A percentile compares a stretch with the other conserved stretches of the same genome.
Evolutionary conservation across 2,113 vertebrate species (phyloP).

Genomic region (Pipa parva): DNA sequence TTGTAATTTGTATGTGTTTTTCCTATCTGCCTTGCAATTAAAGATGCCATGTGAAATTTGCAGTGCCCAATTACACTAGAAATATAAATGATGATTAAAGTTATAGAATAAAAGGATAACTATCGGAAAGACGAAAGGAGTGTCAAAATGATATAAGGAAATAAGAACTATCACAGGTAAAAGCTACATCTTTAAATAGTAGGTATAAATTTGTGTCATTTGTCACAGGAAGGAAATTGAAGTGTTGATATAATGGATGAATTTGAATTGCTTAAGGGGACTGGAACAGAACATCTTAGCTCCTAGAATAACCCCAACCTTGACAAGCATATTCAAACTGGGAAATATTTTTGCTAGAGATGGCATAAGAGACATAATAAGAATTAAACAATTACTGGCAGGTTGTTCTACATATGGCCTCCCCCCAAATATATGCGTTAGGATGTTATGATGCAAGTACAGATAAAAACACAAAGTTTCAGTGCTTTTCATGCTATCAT

Average conservation of each 20-base stretch:
- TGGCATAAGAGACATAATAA: not conserved
- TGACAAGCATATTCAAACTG: too few relatives aligned
- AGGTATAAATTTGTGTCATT: conserved; percentile 24
- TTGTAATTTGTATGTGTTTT: conserved; percentile 72
- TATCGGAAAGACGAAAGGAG: conserved; percentile 51
- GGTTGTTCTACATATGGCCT: too few relatives aligned
- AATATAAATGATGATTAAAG: conserved; percentile 58
- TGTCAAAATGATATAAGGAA: too few relatives aligned
- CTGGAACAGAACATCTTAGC: too few relatives aligned
- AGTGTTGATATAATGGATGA: conserved; percentile 31
- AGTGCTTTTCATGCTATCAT: not conserved
- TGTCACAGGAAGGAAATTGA: conserved; percentile 21
- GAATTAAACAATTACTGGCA: not conserved
- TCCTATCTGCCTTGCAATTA: conserved; percentile 71
- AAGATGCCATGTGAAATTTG: conserved; percentile 70
- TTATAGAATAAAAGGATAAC: conserved; percentile 53
- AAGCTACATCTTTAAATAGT: conserved; percentile 31
- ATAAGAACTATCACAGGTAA: conserved; percentile 28
- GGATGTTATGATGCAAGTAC: not conserved
- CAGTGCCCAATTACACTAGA: conserved; percentile 67
- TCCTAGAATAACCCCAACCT: too few relatives aligned
- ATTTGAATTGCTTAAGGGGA: conserved; percentile 31
- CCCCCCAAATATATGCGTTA: too few relatives aligned
- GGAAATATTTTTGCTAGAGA: too few relatives aligned
- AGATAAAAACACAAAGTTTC: not conserved